Evolutionary conservation across 2,113 vertebrate species (phyloP).

Genomic region (Syrmaticus mikado): DNA sequence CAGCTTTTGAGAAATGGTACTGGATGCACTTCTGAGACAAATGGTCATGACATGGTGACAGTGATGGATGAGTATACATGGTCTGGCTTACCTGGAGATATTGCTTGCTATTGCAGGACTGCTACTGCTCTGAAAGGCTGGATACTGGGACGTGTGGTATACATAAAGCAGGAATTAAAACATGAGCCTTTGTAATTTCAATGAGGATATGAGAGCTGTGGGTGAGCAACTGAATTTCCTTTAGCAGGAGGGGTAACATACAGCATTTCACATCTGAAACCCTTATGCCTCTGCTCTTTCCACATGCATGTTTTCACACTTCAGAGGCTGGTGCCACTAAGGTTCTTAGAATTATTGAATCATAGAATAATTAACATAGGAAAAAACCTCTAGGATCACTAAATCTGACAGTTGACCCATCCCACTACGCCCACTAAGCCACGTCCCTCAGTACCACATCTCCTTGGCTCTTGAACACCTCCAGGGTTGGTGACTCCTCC

Average conservation of each 20-base stretch:
- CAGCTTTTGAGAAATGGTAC: background rate
- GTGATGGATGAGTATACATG: background rate
- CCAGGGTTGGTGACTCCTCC: too few species aligned
- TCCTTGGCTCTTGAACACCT: too few species aligned
- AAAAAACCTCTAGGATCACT: too few species aligned
- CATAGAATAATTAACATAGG: too few species aligned
- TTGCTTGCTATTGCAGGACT: background rate
- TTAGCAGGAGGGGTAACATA: background rate
- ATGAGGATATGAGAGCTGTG: background rate
- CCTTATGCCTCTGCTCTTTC: background rate
- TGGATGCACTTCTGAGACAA: background rate
- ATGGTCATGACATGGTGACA: background rate
- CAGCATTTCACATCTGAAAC: background rate
- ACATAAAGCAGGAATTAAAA: background rate
- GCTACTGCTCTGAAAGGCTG: background rate
- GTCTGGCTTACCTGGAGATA: background rate
- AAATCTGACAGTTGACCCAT: too few species aligned
- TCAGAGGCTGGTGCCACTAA: background rate
- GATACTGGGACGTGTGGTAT: background rate
- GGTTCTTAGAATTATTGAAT: background rate
- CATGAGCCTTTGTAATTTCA: background rate
- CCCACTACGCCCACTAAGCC: too few species aligned
- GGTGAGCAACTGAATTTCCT: background rate
- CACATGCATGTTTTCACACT: accelerated
- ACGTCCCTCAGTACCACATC: too few species aligned